A percentile compares a stretch with the other conserved stretches of the same genome.
Evolutionary conservation across 2,113 vertebrate species (phyloP).

Genomic region (Peucedramus taeniatus): DNA sequence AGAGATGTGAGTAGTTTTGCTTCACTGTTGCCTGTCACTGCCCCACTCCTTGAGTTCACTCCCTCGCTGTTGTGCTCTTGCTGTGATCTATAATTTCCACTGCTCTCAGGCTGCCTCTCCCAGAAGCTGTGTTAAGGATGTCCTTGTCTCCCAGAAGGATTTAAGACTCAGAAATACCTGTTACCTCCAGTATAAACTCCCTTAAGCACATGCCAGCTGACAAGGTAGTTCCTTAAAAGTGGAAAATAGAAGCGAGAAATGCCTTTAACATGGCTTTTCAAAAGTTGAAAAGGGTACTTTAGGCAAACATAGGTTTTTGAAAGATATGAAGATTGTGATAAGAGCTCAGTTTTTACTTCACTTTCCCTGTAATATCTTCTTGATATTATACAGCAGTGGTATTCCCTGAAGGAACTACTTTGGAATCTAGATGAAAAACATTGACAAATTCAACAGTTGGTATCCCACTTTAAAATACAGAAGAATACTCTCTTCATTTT

Average conservation of each 20-base stretch:
- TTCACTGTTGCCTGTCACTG: background rate
- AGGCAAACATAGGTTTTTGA: background rate
- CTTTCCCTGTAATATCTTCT: background rate
- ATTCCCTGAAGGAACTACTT: background rate
- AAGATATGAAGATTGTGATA: background rate
- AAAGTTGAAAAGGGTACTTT: background rate
- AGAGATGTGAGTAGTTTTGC: background rate
- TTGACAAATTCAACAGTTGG: background rate
- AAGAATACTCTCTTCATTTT: background rate
- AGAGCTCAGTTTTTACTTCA: background rate
- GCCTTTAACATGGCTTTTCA: background rate
- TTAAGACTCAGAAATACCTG: background rate
- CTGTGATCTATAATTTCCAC: background rate
- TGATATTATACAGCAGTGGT: background rate
- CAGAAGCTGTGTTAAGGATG: background rate
- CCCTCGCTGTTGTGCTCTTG: background rate
- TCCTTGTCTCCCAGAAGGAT: background rate
- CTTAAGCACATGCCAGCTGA: background rate
- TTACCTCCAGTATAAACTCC: background rate
- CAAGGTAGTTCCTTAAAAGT: background rate
- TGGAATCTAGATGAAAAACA: constrained; percentile 3
- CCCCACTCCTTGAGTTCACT: background rate
- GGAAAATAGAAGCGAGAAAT: background rate
- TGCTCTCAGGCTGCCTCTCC: background rate
- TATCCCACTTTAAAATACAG: background rate